Evolutionary conservation across 2,888 invertebrate species (phyloP), one percentile per base, ranked within the genome.

Genomic region (Aleiodes alternator): DNA sequence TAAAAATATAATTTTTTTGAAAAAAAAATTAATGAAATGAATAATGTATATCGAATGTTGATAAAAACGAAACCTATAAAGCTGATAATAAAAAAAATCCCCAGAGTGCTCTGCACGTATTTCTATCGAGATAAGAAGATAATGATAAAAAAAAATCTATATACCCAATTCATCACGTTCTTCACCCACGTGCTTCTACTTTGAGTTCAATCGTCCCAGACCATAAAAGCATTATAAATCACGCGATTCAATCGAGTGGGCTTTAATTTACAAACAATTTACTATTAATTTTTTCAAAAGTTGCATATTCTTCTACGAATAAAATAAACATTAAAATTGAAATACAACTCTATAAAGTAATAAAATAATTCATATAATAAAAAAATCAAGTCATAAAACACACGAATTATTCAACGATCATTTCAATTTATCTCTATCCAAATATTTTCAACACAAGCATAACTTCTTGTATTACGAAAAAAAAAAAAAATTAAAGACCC

Each of bases 1-100:
- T 88, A 80, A 56, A 84, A 84, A 76, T 76, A 12, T 38, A 48
- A 51, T 43, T 9, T 11, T 11, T 11, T n/a, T n/a, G n/a, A 68
- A 6, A 55, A 76, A 78, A 76, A n/a, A 38, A 66, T 75, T 23
- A n/a, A 53, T 31, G 0, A 6, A 34, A 34, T 34, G 5, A 34
- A 34, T 34, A 34, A 34, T 34, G 5, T 34, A 34, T 76, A 75
- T 72, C 75, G 53, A 76, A 59, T 8, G 79, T 76, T 75, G 79
- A 69, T 80, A 80, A 80, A 64, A 73, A 70, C 66, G 80, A 72
- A 73, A 80, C 48, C 61, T 68, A 29, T n/a, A 6, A 51, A 34
- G 51, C 53, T 59, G n/a, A 31, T 57, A 9, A n/a, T 51, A 55
- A 73, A 73, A 31, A 43, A 68, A 57, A 6, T 16, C 64, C 3